phyloP scores from a whole-genome alignment of 2,797 vertebrate genomes.

The Gallirallus australis region DNA sequence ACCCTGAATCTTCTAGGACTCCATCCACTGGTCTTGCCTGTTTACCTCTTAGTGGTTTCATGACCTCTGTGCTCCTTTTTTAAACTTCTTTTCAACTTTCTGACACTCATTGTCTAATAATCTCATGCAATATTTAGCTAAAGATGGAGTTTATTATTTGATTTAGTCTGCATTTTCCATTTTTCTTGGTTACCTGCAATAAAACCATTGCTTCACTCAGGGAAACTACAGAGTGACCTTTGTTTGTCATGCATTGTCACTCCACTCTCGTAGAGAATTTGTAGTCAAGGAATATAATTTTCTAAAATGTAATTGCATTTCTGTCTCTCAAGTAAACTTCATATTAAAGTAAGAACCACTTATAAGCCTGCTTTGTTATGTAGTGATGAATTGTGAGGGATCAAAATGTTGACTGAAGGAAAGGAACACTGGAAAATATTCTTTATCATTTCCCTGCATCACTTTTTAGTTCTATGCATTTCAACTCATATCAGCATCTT shows the following conservation, averaged over 20 bases:
- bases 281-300: background rate
- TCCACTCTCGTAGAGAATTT: background rate
- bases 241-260: background rate
- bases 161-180: background rate
- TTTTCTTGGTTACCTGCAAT: background rate
- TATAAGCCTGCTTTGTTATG: background rate
- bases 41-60: background rate
- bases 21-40: background rate
- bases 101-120: background rate
- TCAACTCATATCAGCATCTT: background rate
- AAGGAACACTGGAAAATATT: background rate
- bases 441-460: background rate
- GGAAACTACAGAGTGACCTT: background rate
- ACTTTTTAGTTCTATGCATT: background rate
- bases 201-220: background rate
- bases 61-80: background rate
- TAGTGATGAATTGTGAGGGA: background rate
- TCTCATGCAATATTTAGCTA: background rate
- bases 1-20: background rate
- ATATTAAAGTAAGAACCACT: background rate
- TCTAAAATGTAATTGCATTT: background rate
- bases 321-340: background rate
- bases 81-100: background rate
- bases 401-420: background rate
- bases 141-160: background rate